Evolutionary conservation across 2,888 invertebrate species (phyloP), one percentile per base, ranked within the genome.

Genomic region (Drosophila robusta): DNA sequence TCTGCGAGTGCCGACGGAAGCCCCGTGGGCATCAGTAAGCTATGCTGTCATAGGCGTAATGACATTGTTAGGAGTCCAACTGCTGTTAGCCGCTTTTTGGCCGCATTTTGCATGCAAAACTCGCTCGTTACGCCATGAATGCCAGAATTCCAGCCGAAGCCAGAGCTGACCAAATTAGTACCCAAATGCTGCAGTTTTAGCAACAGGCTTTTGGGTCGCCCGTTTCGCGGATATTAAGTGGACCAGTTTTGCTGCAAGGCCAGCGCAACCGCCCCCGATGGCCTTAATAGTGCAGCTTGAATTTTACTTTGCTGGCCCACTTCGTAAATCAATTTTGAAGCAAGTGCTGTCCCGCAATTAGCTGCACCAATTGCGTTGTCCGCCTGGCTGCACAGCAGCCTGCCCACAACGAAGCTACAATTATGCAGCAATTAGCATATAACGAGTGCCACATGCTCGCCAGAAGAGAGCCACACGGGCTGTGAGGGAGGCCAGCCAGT

Each of bases 371-470:
- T 56, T 52, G 56, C 32, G n/a, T 38, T 50, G 45, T 26, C 44
- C 41, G 46, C 44, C n/a, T 41, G 24, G 22, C 54, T 66, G 69
- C 60, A 66, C 56, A 75, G 66, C 58, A 51, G 65, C 62, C 65
- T 52, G 51, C 47, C 68, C 70, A 75, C 69, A 72, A 73, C 52
- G 68, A 55, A 71, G 62, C 57, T 49, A 69, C 71, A 75, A 77
- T 77, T 75, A 79, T 77, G 72, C 66, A 70, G 71, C 80, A 84
- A 87, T 87, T 87, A 82, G 82, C 80, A 74, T 84, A 72, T 64
- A 79, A 77, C 70, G 79, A 74, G 68, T 57, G 65, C 64, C 70
- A 72, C 80, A 81, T 82, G 80, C 64, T 75, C 57, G 50, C 76
- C 62, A 46, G 41, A 38, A 58, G 44, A 29, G 16, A 18, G 7